phyloP scores from a whole-genome alignment of 2,113 vertebrate genomes.

The Eurystomus gularis region DNA sequence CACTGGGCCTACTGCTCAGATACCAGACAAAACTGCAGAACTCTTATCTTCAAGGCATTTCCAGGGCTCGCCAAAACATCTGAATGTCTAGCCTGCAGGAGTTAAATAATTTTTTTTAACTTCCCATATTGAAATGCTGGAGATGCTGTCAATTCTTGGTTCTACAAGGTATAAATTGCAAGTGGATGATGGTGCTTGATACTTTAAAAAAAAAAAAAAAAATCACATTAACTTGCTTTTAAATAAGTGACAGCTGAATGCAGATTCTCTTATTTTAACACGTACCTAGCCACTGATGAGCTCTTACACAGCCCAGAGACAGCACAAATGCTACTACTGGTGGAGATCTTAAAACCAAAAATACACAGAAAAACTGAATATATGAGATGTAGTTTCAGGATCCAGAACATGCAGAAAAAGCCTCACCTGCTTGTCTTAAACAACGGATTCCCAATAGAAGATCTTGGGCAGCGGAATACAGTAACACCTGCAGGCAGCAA shows the following conservation, averaged over 20 bases:
- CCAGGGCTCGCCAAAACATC: background rate
- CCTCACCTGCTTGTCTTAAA: constrained; percentile 80
- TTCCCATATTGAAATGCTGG: background rate
- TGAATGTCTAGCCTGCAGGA: background rate
- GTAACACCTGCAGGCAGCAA: constrained; percentile 80
- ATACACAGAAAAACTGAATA: background rate
- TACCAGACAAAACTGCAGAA: background rate
- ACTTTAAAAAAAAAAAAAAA: background rate
- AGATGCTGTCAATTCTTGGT: background rate
- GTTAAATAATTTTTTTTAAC: background rate
- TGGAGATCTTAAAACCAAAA: background rate
- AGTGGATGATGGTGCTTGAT: background rate
- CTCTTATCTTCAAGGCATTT: background rate
- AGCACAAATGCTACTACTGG: background rate
- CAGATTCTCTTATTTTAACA: background rate
- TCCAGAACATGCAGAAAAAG: background rate
- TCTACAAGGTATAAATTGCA: background rate
- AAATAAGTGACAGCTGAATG: background rate
- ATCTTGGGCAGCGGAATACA: constrained; percentile 86
- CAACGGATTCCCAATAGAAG: constrained; percentile 77
- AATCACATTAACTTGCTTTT: background rate
- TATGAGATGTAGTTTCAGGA: background rate
- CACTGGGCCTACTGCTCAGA: background rate
- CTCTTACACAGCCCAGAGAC: background rate
- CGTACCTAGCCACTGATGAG: background rate